Evolutionary conservation across 2,888 invertebrate species (phyloP).

Genomic region (Amaurobius ferox): DNA sequence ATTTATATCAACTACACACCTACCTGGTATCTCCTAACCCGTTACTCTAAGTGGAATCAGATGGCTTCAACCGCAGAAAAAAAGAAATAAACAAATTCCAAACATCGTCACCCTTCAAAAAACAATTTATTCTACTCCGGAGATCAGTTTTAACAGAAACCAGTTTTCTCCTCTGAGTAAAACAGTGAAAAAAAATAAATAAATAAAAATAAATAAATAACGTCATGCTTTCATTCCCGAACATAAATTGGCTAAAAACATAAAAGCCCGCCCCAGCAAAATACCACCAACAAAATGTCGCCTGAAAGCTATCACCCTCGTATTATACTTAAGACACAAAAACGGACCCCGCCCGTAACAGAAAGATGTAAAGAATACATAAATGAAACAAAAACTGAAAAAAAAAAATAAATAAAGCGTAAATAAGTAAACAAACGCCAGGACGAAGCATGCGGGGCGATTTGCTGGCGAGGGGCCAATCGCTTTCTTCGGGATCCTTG

Average conservation of each 20-base stretch:
- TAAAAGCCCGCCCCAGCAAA: constrained; percentile 46
- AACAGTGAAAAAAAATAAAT: not conserved
- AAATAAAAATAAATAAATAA: not conserved
- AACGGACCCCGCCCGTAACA: constrained; percentile 40
- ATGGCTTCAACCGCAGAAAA: not conserved
- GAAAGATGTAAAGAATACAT: constrained; percentile 7
- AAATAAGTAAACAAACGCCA: constrained; percentile 46
- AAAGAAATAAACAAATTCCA: not conserved
- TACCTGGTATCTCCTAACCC: not conserved
- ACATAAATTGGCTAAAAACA: constrained; percentile 65
- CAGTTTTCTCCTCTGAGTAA: constrained; percentile 19
- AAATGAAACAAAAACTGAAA: constrained; percentile 16
- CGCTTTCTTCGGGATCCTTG: constrained; percentile 46
- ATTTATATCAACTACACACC: not conserved
- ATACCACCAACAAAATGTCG: constrained; percentile 33
- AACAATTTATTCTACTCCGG: constrained; percentile 31
- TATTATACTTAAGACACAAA: constrained; percentile 60
- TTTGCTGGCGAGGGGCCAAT: constrained; percentile 68
- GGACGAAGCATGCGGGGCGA: constrained; percentile 28
- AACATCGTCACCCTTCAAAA: constrained; percentile 31
- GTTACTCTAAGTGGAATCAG: not conserved
- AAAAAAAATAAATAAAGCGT: constrained; percentile 13
- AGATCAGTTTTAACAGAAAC: constrained; percentile 10
- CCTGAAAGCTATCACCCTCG: constrained; percentile 37
- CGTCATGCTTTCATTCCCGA: constrained; percentile 51